Evolutionary conservation across 2,888 invertebrate genomes (phyloP), one percentile per base, ranked within the genome.

Genomic region (Drosophila kambysellisi): DNA sequence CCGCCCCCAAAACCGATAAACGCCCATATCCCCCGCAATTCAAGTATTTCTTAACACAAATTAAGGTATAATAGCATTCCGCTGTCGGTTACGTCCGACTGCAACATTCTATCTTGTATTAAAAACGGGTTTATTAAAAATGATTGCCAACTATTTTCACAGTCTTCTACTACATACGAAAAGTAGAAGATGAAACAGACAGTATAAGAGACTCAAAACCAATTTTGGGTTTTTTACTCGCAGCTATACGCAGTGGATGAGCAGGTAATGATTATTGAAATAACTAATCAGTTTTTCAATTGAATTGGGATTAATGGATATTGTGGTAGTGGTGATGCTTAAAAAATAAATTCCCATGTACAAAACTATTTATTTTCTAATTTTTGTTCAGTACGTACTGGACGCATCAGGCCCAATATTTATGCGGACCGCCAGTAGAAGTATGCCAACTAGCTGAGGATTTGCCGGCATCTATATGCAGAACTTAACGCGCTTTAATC

Each of bases 401-500:
- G n/a, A 20, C 43, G 20, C 43, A 98, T 98, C 84, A 94, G 98
- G 81, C 98, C 98, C 99, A 93, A 98, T 98, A 17, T 94, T 99
- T 51, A 99, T 99, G 99, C 99, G 98, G 98, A 98, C 98, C 77
- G 99, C 99, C 99, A 0, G 98, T 98, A 91, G 99, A 99, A 94
- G 99, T 99, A 3, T 95, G 96, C 78, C 96, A 96, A 84, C 94
- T 99, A 75, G 99, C 99, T 29, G 96, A 97, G 89, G 99, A 99
- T 91, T 98, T 92, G 94, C 99, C 29, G 95, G 95, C 62, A 96
- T 97, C 90, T 98, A 98, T 91, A 95, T 97, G 63, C 91, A 91
- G 82, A 90, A 52, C 37, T 11, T 25, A 20, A 15, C 29, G 95
- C 93, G 98, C 98, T 91, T 94, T 98, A 69, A 96, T 98, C 46